phyloP scores from a whole-genome alignment of 2,797 vertebrate species.

The Apogon hyalosoma region DNA sequence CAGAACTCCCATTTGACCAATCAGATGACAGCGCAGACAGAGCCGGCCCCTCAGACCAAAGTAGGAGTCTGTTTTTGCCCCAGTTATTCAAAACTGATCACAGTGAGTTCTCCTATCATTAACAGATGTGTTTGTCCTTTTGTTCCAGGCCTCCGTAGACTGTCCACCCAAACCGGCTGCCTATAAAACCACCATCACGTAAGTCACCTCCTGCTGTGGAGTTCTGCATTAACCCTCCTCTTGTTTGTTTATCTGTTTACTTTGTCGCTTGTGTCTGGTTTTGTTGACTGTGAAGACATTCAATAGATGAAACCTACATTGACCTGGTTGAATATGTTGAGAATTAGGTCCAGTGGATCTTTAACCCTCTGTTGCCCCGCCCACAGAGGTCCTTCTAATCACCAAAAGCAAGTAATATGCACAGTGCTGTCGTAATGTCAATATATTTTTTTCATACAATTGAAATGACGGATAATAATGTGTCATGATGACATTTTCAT shows the following conservation, averaged over 20 bases:
- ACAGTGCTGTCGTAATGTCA: too few species aligned
- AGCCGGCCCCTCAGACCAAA: conserved; percentile 54
- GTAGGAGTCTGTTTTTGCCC: conserved; percentile 39
- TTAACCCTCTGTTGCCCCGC: too few species aligned
- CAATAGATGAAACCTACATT: too few species aligned
- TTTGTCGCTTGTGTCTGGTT: too few species aligned
- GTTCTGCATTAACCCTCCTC: not conserved
- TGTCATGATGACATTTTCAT: too few species aligned
- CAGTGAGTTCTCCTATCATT: not conserved
- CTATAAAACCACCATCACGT: conserved; percentile 60
- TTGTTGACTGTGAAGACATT: too few species aligned
- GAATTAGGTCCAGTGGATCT: too few species aligned
- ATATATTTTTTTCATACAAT: too few species aligned
- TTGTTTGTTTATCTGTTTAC: not conserved
- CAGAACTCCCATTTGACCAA: conserved; percentile 84
- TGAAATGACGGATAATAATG: too few species aligned
- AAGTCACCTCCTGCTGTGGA: conserved; percentile 42
- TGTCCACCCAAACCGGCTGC: conserved; percentile 20
- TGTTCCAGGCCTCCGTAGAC: conserved; percentile 59
- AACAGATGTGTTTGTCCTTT: not conserved
- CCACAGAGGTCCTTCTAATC: too few species aligned
- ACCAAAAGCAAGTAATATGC: too few species aligned
- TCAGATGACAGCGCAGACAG: conserved; percentile 76
- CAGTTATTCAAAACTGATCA: not conserved
- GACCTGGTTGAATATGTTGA: too few species aligned